These are phyloP conservation scores for Dolichotis patagonum DNA, from an alignment of 2,113 vertebrate genomes.

Conservation along the genomic window DNA sequence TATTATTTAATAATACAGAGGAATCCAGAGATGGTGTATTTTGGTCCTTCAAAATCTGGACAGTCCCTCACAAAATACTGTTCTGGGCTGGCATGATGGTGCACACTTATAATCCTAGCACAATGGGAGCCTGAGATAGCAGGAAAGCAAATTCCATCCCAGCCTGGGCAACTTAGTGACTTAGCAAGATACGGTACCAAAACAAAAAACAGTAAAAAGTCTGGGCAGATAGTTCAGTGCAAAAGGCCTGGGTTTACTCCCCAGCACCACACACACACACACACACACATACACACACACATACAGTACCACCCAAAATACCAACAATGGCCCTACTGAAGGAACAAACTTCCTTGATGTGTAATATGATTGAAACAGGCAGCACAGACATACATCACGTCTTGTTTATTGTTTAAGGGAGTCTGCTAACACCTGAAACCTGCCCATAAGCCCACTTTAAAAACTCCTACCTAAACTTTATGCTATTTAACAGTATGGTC, in stretches of 20 bases:
- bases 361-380: background rate
- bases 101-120: background rate
- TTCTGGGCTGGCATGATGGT: background rate
- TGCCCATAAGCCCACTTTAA: background rate
- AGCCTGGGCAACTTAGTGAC: background rate
- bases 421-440: background rate
- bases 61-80: background rate
- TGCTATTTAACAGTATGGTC: background rate
- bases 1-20: background rate
- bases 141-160: background rate
- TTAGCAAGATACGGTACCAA: background rate
- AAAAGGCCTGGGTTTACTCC: background rate
- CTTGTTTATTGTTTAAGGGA: background rate
- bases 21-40: background rate
- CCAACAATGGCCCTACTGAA: background rate
- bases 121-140: background rate
- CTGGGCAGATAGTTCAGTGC: background rate
- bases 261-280: background rate
- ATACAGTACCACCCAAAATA: background rate
- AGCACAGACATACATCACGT: background rate
- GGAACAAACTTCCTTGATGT: background rate
- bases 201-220: background rate
- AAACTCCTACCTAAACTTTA: background rate
- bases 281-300: background rate
- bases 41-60: background rate